Base-by-base conservation (phyloP, 2,797 vertebrate genomes). In the Botia almorhae region DNA sequence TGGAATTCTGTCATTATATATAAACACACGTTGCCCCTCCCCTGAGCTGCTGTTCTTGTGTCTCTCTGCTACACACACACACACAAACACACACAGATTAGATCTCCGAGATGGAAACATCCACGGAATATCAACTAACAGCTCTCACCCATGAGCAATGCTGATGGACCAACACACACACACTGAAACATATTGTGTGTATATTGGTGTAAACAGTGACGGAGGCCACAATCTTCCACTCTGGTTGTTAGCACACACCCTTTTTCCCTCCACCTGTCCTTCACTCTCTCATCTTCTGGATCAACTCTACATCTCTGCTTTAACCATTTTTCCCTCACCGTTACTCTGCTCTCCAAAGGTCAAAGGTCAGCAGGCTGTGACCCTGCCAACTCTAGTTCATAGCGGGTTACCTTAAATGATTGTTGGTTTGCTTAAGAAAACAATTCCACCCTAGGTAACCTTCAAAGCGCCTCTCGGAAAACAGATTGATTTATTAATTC, bases 121-220 rank as follows among this genome's bases (percentile, higher is more conserved):
- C 93, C 91, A 90, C 90, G 91, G 93, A 94, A 94, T 95, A 94
- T 94, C 93, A 94, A 94, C 92, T 94, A 93, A 93, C 93, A 92
- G 91, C 90, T 89, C 91, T 93, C 89, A 87, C 91, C 91, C 90
- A 92, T 89, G 90, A 94, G 91, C 91, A 92, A 92, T 90, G 90
- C 90, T 91, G 92, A 93, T 91, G 48, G 77, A 81, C 77, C 60
- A 46, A 60, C 65, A 46, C 43, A 46, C 69, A 75, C 17, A 75
- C 61, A 4, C 53, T 46, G 1, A 17, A 68, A 43, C 23, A 26
- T 26, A 26, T 51, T 46, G 36, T 39, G 4, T 39, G 36, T 11
- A 46, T 46, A 46, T 46, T 46, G 43, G 43, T 0, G 43, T 46
- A 46, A 46, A 46, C 43, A 46, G 10, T 46, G 43, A 46, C 43